phyloP scores from a whole-genome alignment of 2,797 vertebrate genomes.

The Spinus olivaceus region DNA sequence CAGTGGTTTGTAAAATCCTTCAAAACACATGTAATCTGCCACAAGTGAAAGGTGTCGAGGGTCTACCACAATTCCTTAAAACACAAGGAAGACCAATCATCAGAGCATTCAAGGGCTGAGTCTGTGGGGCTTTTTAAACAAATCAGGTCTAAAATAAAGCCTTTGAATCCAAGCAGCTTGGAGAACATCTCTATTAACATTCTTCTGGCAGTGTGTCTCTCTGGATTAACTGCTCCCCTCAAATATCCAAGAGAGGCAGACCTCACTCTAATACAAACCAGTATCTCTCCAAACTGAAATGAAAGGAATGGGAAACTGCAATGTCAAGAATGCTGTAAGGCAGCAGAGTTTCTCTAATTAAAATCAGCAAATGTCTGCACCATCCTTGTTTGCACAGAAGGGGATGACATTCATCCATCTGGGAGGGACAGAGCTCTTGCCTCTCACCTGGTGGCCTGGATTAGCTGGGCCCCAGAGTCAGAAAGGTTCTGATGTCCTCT shows the following conservation, averaged over 20 bases:
- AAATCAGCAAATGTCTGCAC: neutral
- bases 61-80: conserved; percentile 90
- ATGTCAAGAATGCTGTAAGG: neutral
- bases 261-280: neutral
- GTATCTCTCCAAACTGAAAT: neutral
- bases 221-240: neutral
- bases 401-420: neutral
- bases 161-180: neutral
- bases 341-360: neutral
- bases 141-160: neutral
- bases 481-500: neutral
- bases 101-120: neutral
- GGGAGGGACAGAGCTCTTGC: neutral
- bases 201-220: neutral
- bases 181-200: neutral
- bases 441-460: neutral
- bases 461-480: neutral
- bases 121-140: neutral
- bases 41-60: conserved; percentile 94
- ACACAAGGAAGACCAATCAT: neutral
- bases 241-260: neutral
- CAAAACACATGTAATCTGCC: conserved; percentile 98
- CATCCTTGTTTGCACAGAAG: neutral
- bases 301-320: neutral
- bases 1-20: conserved; percentile 91